Evolutionary conservation across 2,888 invertebrate species (phyloP).

Genomic region (Campoplex capitator): DNA sequence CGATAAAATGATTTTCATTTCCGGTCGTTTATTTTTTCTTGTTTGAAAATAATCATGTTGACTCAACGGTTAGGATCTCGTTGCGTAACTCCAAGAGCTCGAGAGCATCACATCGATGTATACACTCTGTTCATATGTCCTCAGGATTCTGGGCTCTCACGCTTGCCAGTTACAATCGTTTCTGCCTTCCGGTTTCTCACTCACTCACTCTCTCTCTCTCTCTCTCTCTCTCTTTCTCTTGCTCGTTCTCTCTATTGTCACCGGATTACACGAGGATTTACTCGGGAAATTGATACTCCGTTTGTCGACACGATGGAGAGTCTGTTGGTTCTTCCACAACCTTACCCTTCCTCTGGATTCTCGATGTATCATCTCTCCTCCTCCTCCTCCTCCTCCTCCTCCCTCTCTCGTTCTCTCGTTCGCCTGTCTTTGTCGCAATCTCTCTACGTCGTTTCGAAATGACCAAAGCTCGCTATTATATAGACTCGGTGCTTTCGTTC

Average conservation of each 20-base stretch:
- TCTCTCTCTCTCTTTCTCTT: slow-evolving; percentile 61
- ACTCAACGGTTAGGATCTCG: not conserved
- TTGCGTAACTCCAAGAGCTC: not conserved
- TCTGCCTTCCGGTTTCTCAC: slow-evolving; percentile 59
- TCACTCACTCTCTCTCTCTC: slow-evolving; percentile 52
- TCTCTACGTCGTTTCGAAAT: slow-evolving; percentile 49
- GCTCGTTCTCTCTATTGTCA: slow-evolving; percentile 75
- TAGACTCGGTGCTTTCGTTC: slow-evolving; percentile 27
- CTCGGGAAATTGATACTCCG: slow-evolving; percentile 79
- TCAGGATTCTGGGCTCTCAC: slow-evolving; percentile 60
- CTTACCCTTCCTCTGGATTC: slow-evolving; percentile 21
- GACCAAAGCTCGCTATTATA: slow-evolving; percentile 56
- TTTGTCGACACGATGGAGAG: slow-evolving; percentile 73
- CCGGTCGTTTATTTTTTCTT: not conserved
- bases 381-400: slow-evolving; percentile 48
- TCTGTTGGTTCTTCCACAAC: slow-evolving; percentile 62
- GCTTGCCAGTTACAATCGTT: slow-evolving; percentile 58
- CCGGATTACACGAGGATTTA: slow-evolving; percentile 80
- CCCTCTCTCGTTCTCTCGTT: slow-evolving; percentile 19
- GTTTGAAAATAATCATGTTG: no score
- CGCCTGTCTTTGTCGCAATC: slow-evolving; percentile 51
- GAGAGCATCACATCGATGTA: not conserved
- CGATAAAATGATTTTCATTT: no score
- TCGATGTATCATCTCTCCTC: slow-evolving; percentile 33
- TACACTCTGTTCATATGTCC: slow-evolving; percentile 42